A percentile compares a stretch with the other conserved stretches of the same genome.
phyloP scores from a whole-genome alignment of 2,113 vertebrate genomes.

The Hydropotes inermis region DNA sequence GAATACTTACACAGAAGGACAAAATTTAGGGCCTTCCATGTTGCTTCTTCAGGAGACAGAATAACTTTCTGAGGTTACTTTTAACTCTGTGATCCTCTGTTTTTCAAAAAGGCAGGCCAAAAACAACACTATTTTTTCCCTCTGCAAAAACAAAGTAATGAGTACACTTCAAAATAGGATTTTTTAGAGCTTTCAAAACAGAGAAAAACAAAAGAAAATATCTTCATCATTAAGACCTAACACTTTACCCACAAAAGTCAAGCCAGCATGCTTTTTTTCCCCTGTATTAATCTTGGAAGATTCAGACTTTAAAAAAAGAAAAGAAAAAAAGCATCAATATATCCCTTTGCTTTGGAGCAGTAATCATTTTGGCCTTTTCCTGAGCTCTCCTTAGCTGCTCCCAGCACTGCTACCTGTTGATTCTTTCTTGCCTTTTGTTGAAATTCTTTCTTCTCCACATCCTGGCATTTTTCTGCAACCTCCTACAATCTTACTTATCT shows the following conservation, averaged over 20 bases:
- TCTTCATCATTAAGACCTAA: constrained; percentile 45
- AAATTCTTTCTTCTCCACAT: constrained; percentile 22
- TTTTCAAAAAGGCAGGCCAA: constrained; percentile 30
- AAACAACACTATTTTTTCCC: background rate
- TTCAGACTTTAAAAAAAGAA: background rate
- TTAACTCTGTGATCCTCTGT: background rate
- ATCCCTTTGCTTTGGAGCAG: background rate
- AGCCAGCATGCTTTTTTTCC: background rate
- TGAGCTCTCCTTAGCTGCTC: background rate
- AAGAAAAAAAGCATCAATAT: background rate
- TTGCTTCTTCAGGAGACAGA: background rate
- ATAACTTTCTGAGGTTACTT: background rate
- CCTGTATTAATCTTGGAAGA: constrained; percentile 3
- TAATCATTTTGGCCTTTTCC: background rate
- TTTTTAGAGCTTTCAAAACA: constrained; percentile 35
- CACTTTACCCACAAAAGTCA: background rate
- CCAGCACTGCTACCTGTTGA: background rate
- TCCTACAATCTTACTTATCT: background rate
- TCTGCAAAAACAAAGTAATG: constrained; percentile 34
- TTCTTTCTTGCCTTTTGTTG: constrained; percentile 17
- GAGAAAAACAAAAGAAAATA: constrained; percentile 28
- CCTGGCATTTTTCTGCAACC: background rate
- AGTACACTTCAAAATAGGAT: constrained; percentile 1
- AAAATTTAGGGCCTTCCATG: background rate
- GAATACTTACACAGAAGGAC: background rate